phyloP scores from a whole-genome alignment of 1,140 invertebrate species.

The Gryllus bimaculatus region DNA sequence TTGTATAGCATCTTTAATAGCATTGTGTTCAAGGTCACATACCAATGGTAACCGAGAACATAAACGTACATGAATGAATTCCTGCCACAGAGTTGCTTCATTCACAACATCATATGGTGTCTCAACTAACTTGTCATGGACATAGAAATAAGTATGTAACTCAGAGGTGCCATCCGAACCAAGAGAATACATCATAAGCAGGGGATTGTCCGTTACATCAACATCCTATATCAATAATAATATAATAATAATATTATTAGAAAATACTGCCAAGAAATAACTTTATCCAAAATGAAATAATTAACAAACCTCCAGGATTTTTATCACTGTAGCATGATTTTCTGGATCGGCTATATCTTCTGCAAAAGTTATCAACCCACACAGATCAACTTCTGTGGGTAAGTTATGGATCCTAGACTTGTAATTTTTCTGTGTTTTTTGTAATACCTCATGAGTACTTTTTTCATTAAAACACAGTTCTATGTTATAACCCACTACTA shows the following conservation, averaged over 20 bases:
- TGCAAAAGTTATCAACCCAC: background rate
- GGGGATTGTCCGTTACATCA: constrained; percentile 65
- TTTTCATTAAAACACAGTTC: background rate
- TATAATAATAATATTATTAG: no score
- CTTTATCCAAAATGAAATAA: background rate
- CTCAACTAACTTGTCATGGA: constrained; percentile 58
- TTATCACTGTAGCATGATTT: background rate
- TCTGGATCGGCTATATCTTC: background rate
- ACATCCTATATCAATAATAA: constrained; percentile 47
- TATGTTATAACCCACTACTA: background rate
- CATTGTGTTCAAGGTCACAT: constrained; percentile 41
- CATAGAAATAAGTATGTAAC: constrained; percentile 52
- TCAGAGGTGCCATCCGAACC: constrained; percentile 29
- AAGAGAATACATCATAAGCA: constrained; percentile 50
- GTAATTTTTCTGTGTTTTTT: background rate
- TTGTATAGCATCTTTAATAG: constrained; percentile 44
- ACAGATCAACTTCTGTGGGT: background rate
- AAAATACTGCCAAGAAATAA: no score
- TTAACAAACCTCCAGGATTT: background rate
- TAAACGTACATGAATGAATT: constrained; percentile 55
- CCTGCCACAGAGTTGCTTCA: constrained; percentile 48
- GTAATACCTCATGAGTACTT: background rate
- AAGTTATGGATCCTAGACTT: background rate
- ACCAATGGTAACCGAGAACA: constrained; percentile 37
- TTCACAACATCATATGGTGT: constrained; percentile 49